phyloP scores from a whole-genome alignment of 2,888 invertebrate species.

The Troides helena region DNA sequence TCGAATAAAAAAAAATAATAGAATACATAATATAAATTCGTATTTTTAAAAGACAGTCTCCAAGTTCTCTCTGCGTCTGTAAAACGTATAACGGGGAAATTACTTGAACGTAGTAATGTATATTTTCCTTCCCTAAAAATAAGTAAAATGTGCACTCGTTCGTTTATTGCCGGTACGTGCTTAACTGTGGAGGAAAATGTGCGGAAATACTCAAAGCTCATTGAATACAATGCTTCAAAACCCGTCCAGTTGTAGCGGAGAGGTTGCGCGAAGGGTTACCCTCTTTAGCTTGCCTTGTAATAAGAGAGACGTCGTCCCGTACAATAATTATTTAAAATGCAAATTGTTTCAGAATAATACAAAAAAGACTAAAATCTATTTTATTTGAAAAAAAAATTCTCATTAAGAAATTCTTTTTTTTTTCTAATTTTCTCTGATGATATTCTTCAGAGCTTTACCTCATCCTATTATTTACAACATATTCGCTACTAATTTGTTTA shows the following conservation, averaged over 20 bases:
- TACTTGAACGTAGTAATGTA: background rate
- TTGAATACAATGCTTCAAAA: constrained; percentile 16
- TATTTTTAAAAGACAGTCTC: background rate
- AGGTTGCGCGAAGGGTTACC: constrained; percentile 8
- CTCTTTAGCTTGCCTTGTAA: background rate
- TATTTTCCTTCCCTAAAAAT: background rate
- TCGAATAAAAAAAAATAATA: background rate
- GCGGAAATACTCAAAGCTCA: constrained; percentile 9
- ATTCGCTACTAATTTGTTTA: no score
- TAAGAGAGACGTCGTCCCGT: background rate
- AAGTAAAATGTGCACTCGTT: background rate
- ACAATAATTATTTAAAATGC: background rate
- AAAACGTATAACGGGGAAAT: background rate
- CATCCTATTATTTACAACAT: no score
- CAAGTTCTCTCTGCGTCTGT: background rate
- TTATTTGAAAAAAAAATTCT: no score
- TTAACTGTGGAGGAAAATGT: constrained; percentile 10
- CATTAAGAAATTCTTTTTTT: no score
- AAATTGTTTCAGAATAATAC: background rate
- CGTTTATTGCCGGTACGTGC: constrained; percentile 4
- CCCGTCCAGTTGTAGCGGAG: background rate
- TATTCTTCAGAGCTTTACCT: no score
- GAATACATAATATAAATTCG: background rate
- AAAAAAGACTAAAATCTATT: background rate
- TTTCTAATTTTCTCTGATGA: no score